Conservation (phyloP, 2,888 invertebrate genomes). For the Atethmia centrago region DNA sequence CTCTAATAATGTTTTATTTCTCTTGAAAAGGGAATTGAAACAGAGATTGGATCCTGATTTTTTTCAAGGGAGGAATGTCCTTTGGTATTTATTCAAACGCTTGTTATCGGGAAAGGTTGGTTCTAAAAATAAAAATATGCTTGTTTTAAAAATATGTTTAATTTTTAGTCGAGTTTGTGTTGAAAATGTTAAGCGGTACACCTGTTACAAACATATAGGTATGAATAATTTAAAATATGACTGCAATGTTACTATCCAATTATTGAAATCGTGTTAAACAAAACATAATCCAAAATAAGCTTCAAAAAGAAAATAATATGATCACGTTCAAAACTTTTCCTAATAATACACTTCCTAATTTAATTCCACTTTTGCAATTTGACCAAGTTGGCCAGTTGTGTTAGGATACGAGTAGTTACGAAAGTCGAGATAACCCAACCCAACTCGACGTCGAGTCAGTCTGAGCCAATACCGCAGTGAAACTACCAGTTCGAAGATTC, state of each 20-base stretch:
- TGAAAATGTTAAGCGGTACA: slow-evolving; percentile 8
- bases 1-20: slow-evolving; percentile 52
- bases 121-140: too few relatives aligned
- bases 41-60: slow-evolving; percentile 47
- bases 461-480: not conserved
- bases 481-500: slow-evolving; percentile 1
- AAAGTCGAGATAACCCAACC: slow-evolving; percentile 13
- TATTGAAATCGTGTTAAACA: too few relatives aligned
- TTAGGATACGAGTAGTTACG: not conserved
- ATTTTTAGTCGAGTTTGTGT: not conserved
- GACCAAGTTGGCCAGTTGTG: slow-evolving; percentile 1
- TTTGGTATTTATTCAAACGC: slow-evolving; percentile 44
- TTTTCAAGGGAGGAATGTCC: slow-evolving; percentile 14
- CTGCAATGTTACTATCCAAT: not conserved
- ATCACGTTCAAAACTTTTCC: slow-evolving; percentile 5
- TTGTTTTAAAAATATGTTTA: slow-evolving; percentile 18
- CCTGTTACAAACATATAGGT: not conserved
- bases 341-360: slow-evolving; percentile 10
- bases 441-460: not conserved
- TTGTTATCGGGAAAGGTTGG: slow-evolving; percentile 19
- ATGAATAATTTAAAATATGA: not conserved
- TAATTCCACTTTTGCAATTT: slow-evolving; percentile 11
- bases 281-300: not conserved
- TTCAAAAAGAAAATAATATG: not conserved
- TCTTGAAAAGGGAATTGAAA: slow-evolving; percentile 53